A percentile compares a stretch with the other conserved stretches of the same genome.
These are phyloP conservation scores for Rhabditoides inermis DNA, from an alignment of 2,888 invertebrate species.

Conservation along the genomic window DNA sequence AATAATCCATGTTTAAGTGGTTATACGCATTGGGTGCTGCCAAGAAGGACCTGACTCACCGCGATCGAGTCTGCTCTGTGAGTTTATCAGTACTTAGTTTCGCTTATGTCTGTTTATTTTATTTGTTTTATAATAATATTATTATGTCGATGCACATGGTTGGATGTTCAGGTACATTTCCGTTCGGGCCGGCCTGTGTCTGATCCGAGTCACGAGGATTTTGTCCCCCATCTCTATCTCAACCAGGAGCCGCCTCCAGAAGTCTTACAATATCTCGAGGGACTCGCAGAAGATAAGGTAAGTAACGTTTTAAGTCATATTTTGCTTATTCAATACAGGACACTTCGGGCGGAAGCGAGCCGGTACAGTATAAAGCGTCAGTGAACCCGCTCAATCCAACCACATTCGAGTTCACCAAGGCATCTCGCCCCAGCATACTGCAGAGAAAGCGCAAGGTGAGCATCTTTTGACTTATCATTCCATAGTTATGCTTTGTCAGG, in stretches of 20 bases:
- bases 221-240: slow-evolving; percentile 10
- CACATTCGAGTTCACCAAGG: not conserved
- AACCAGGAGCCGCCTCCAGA: slow-evolving; percentile 8
- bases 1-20: no score
- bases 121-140: not conserved
- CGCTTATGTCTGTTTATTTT: not conserved
- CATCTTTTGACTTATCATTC: not conserved
- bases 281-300: no score
- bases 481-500: no score
- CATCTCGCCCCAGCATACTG: not conserved
- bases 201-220: slow-evolving; percentile 11
- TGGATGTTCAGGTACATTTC: not conserved
- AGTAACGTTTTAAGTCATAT: no score
- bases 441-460: not conserved
- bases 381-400: not conserved
- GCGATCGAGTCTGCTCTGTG: slow-evolving; percentile 9
- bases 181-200: slow-evolving; percentile 4
- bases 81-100: not conserved
- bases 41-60: not conserved
- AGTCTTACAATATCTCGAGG: no score
- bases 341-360: not conserved
- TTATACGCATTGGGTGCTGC: not conserved
- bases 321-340: no score
- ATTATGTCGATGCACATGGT: not conserved
- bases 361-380: not conserved